Percentiles rank a stretch among this genome's conserved stretches.
Evolutionary conservation across 2,888 invertebrate species (phyloP).

Genomic region (Bembecia ichneumoniformis): DNA sequence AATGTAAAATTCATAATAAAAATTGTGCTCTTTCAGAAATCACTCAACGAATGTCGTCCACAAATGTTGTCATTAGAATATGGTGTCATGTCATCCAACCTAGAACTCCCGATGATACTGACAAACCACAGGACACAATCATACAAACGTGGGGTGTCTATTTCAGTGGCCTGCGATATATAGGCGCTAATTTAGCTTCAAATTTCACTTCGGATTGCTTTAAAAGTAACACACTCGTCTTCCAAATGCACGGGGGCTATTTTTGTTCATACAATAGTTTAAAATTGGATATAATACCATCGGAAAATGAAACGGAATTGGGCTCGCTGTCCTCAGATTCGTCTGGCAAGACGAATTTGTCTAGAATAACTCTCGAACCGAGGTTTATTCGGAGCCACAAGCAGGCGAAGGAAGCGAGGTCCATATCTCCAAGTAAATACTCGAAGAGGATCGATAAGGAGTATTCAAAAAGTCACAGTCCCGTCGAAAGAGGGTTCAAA

Average conservation of each 20-base stretch:
- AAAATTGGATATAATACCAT: slow-evolving; percentile 60
- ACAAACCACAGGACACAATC: slow-evolving; percentile 64
- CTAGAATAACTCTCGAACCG: slow-evolving; percentile 47
- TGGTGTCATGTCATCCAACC: slow-evolving; percentile 53
- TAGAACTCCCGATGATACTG: slow-evolving; percentile 20
- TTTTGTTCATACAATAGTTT: slow-evolving; percentile 78
- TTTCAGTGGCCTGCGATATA: slow-evolving; percentile 85
- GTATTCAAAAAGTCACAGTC: slow-evolving; percentile 66
- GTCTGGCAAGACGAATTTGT: slow-evolving; percentile 46
- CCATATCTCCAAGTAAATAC: slow-evolving; percentile 51
- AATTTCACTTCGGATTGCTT: slow-evolving; percentile 78
- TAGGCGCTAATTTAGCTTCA: slow-evolving; percentile 79
- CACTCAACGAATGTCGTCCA: slow-evolving; percentile 59
- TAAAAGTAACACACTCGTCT: slow-evolving; percentile 82
- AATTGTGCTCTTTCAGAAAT: slow-evolving; percentile 40
- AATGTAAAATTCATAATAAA: no score
- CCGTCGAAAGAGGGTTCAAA: slow-evolving; percentile 49
- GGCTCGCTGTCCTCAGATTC: slow-evolving; percentile 57
- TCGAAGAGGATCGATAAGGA: slow-evolving; percentile 43
- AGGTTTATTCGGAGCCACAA: slow-evolving; percentile 39
- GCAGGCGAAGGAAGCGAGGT: slow-evolving; percentile 45
- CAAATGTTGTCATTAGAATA: slow-evolving; percentile 59
- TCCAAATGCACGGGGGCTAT: slow-evolving; percentile 90
- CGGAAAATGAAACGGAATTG: slow-evolving; percentile 56
- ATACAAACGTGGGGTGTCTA: slow-evolving; percentile 88